These are phyloP conservation scores for Danaus plexippus DNA, from an alignment of 1,140 invertebrate species.

Conservation along the genomic window DNA sequence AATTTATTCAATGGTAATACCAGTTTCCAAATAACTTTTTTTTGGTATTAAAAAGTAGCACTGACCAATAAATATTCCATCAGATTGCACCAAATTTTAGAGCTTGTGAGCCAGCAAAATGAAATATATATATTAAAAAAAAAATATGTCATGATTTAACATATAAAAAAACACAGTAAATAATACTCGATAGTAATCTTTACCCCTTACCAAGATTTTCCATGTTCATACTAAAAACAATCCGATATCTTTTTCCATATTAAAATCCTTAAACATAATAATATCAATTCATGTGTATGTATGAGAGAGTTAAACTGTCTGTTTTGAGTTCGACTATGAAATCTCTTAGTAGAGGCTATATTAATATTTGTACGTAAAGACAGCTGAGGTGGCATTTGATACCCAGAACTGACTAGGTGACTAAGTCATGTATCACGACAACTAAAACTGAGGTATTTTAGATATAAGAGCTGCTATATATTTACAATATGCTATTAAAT, in stretches of 20 bases:
- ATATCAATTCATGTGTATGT: too few relatives aligned
- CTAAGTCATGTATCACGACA: slow-evolving; percentile 18
- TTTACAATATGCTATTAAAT: slow-evolving; percentile 5
- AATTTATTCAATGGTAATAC: too few relatives aligned
- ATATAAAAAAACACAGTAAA: slow-evolving; percentile 43
- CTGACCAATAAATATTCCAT: too few relatives aligned
- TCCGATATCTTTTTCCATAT: too few relatives aligned
- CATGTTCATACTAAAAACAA: too few relatives aligned
- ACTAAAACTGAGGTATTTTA: slow-evolving; percentile 34
- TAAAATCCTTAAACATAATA: too few relatives aligned
- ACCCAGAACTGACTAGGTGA: slow-evolving; percentile 22
- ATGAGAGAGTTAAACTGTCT: too few relatives aligned
- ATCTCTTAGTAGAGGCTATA: neutral
- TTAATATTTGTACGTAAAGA: slow-evolving; percentile 52
- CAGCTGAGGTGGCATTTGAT: slow-evolving; percentile 49
- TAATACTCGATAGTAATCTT: slow-evolving; percentile 35
- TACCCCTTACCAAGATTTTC: neutral
- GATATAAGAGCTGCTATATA: slow-evolving; percentile 4
- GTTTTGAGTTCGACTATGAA: too few relatives aligned
- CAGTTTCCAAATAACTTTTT: too few relatives aligned
- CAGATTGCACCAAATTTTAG: too few relatives aligned
- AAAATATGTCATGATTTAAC: slow-evolving; percentile 67
- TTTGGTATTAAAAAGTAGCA: too few relatives aligned
- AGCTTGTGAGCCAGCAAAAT: too few relatives aligned
- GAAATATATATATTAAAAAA: slow-evolving; percentile 18